Evolutionary conservation across 2,797 vertebrate species (phyloP).

Genomic region (Neopelma chrysocephalum): DNA sequence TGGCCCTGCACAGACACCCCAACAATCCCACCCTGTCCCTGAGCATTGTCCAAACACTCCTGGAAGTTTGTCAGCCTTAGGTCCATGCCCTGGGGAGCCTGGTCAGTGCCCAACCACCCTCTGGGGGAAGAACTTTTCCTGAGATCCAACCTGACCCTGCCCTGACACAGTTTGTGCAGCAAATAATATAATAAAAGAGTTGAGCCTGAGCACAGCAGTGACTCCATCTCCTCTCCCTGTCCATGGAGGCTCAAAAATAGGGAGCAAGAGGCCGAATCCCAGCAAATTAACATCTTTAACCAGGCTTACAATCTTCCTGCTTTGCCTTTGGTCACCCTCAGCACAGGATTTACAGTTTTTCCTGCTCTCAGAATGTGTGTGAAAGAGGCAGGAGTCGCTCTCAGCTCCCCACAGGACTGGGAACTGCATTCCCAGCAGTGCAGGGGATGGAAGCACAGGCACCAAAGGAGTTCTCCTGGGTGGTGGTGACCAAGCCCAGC

Average conservation of each 20-base stretch:
- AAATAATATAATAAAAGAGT: neutral
- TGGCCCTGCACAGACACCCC: neutral
- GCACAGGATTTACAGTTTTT: neutral
- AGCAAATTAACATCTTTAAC: neutral
- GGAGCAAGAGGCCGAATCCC: neutral
- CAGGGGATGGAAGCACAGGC: neutral
- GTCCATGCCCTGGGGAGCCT: neutral
- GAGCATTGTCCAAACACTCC: neutral
- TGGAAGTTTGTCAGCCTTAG: neutral
- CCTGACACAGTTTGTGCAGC: neutral
- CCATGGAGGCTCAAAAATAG: neutral
- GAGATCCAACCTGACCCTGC: neutral
- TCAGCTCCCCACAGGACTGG: neutral
- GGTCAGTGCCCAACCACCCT: neutral
- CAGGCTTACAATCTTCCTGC: neutral
- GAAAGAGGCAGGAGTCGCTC: neutral
- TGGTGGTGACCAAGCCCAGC: neutral
- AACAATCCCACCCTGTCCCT: neutral
- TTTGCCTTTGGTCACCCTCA: neutral
- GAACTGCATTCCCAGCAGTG: neutral
- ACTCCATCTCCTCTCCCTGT: neutral
- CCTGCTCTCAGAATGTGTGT: neutral
- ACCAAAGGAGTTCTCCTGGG: neutral
- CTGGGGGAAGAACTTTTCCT: neutral
- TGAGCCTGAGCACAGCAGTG: neutral